Evolutionary conservation across 2,797 vertebrate genomes (phyloP).

Genomic region (Manis javanica): DNA sequence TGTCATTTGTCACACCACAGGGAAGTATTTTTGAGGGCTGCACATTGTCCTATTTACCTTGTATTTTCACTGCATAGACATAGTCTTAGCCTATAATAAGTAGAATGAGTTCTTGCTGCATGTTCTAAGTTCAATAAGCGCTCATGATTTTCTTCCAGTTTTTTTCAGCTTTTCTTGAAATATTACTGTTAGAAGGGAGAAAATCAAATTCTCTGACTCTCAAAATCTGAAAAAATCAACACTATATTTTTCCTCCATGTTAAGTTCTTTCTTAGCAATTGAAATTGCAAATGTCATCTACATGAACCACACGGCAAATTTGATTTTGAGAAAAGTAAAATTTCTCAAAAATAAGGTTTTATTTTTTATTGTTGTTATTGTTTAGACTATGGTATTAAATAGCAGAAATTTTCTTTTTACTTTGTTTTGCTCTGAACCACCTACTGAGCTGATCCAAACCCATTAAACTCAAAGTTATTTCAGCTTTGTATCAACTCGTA

Average conservation of each 20-base stretch:
- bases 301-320: background rate
- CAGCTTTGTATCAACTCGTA: background rate
- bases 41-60: background rate
- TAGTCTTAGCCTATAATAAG: background rate
- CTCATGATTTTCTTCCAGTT: background rate
- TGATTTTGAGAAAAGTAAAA: background rate
- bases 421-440: background rate
- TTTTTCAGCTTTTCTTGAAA: background rate
- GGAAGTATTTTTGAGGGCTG: background rate
- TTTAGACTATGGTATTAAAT: background rate
- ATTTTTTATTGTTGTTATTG: background rate
- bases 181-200: background rate
- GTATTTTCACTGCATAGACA: background rate
- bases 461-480: conserved; percentile 23
- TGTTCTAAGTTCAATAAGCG: background rate
- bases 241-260: background rate
- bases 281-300: background rate
- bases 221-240: background rate
- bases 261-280: background rate
- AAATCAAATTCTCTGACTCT: background rate
- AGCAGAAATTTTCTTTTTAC: background rate
- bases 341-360: background rate
- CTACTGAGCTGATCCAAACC: background rate
- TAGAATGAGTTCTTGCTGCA: background rate
- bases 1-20: background rate